Evolutionary conservation across 1,140 invertebrate genomes (phyloP), one percentile per base, ranked within the genome.

Genomic region (Drosophila bocqueti): DNA sequence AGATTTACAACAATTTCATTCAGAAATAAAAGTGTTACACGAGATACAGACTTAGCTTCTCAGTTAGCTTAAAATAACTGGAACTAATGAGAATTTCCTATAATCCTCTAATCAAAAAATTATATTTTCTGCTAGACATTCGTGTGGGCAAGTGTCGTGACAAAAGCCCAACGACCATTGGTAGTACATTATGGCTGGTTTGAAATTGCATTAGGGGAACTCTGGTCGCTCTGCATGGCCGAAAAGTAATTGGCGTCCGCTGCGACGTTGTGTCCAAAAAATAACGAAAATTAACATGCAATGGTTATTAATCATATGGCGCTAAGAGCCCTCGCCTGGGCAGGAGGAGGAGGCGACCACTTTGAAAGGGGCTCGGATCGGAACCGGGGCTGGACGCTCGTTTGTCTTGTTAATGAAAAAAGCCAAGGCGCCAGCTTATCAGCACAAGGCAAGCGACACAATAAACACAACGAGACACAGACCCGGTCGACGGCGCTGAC

Each of bases 371-470:
- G 49, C 73, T 59, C 31, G 46, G 64, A 65, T 50, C 49, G 54
- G 52, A 50, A 38, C 57, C 74, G 34, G 54, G 34, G 21, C 64
- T 71, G 49, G 72, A 42, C 61, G 69, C 75, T 90, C 86, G 85
- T 90, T 90, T 90, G 85, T 90, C 85, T 90, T 90, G 71, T 90
- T 90, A 90, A 90, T 90, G 85, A 90, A 90, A 92, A 92, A 90
- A 92, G 90, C 90, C 82, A 91, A 92, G 90, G 90, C 90, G 90
- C 90, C 90, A 92, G 82, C 90, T 92, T 92, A 92, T 92, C 90
- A 83, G 90, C 75, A 72, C 54, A 82, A 65, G 79, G 71, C 77
- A 83, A 90, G 83, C 83, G 82, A 86, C 82, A 86, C 83, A 86
- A 79, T 68, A 79, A 69, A 81, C 74, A 78, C 64, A 85, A 69